These are phyloP conservation scores for Lepetodrilus schrolli DNA, from an alignment of 2,888 invertebrate species.

Conservation along the genomic window DNA sequence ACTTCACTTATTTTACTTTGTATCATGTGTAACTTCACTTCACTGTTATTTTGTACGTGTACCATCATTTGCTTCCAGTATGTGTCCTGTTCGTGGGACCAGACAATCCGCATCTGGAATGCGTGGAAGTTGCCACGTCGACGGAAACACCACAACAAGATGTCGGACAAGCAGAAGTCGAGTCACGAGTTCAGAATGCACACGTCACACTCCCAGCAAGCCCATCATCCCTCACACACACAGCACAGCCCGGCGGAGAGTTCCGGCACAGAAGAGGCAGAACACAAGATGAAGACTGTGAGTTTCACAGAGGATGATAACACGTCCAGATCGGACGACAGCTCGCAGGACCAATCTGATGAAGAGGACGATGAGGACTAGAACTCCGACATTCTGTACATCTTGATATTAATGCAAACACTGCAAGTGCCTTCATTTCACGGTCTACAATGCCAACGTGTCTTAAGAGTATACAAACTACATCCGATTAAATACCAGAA, in stretches of 20 bases:
- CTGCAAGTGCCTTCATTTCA: no score
- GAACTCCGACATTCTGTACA: background rate
- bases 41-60: background rate
- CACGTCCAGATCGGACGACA: background rate
- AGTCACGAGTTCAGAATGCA: background rate
- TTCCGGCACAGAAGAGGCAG: conserved; percentile 9
- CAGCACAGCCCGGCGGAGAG: background rate
- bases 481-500: no score
- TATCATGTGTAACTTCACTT: background rate
- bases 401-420: no score
- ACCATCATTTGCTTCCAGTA: conserved; percentile 58
- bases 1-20: background rate
- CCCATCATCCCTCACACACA: background rate
- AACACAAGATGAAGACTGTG: background rate
- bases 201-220: no score
- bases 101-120: conserved; percentile 74
- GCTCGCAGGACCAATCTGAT: background rate
- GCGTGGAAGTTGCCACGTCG: conserved; percentile 68
- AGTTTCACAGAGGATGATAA: conserved; percentile 7
- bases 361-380: background rate
- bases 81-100: conserved; percentile 74
- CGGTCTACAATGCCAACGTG: no score
- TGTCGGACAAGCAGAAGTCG: background rate
- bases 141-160: background rate
- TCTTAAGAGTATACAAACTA: no score